Evolutionary conservation across 2,797 vertebrate genomes (phyloP), one percentile per base, ranked within the genome.

Genomic region (Bovichtus variegatus): DNA sequence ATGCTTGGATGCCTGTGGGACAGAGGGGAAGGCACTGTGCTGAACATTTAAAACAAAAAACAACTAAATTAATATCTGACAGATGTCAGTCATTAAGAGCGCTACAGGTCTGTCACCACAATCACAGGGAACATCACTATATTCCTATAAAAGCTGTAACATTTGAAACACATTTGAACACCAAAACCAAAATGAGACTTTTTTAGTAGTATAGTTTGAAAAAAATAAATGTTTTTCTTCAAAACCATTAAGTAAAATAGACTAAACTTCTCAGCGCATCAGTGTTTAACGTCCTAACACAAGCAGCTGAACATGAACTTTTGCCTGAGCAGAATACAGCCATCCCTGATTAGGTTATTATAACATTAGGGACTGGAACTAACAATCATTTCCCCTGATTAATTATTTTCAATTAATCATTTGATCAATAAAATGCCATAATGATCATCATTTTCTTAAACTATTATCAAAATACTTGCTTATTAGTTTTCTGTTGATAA

Each of bases 1-100:
- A 99, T 99, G 92, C 95, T 97, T 93, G 92, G 93, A 74, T 73
- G 87, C 87, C 95, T 93, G 96, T 91, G 94, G 63, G 74, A 79
- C 54, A 90, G 84, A 90, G 71, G 25, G 47, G 67, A 85, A 63
- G 63, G 49, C 9, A 57, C 6, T 8, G 31, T 29, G 57, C 27
- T 83, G 55, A 82, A 66, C 58, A 63, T 38, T 75, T 61, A 31
- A 59, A 9, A 43, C 58, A n/a, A n/a, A n/a, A n/a, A 70, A 43
- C 69, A 53, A 12, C 10, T n/a, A 4, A 66, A 23, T 61, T 38
- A 3, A 67, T 41, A 44, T 73, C 38, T 25, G n/a, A 61, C 15
- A 38, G 23, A 44, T 53, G 31, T 2, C 16, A 21, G 31, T 25
- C 50, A 57, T 25, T 55, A 7, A 19, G 4, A 63, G 27, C 31